These are phyloP conservation scores for Aporophyla lueneburgensis DNA, from an alignment of 2,888 invertebrate genomes.

Conservation along the genomic window DNA sequence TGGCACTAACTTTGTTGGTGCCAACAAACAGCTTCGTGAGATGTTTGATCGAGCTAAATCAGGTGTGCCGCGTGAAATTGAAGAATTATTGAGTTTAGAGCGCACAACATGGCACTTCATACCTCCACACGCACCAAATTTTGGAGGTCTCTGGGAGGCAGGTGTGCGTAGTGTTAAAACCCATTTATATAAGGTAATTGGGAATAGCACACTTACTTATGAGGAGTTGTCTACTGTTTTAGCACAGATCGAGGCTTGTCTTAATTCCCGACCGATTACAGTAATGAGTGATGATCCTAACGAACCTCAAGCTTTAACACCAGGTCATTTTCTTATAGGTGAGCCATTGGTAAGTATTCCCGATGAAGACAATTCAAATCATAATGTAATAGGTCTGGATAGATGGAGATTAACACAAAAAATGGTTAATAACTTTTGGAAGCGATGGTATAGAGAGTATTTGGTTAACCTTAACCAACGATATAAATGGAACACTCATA, in stretches of 20 bases:
- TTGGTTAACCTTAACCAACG: background rate
- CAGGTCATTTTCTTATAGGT: background rate
- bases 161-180: background rate
- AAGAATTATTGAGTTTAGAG: background rate
- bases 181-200: background rate
- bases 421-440: background rate
- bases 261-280: background rate
- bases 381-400: background rate
- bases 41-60: background rate
- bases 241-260: background rate
- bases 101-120: background rate
- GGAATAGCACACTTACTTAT: background rate
- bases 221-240: background rate
- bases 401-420: conserved; percentile 4
- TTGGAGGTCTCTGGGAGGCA: background rate
- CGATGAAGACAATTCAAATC: background rate
- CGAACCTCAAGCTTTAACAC: background rate
- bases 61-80: background rate
- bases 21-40: background rate
- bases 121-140: background rate
- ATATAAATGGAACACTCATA: background rate
- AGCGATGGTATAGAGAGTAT: background rate
- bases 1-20: conserved; percentile 2
- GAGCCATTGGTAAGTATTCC: background rate
- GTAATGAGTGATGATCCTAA: conserved; percentile 5